Evolutionary conservation across 2,113 vertebrate species (phyloP), one percentile per base, ranked within the genome.

Genomic region (Enhydra lutris): DNA sequence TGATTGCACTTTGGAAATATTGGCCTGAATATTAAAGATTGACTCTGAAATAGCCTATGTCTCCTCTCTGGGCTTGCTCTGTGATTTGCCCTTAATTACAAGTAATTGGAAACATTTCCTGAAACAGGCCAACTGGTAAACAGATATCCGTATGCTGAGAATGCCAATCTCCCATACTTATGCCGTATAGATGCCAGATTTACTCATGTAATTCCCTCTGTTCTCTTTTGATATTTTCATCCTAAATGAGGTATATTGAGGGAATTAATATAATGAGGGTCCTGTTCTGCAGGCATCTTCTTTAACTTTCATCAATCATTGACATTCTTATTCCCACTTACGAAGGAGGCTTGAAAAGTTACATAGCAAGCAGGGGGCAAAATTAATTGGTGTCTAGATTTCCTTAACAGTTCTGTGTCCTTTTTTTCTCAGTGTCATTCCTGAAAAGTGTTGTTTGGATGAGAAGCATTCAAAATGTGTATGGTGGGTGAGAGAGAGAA

Each of bases 331-430:
- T 83, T 93, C 80, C 74, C 45, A 39, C 63, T 78, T 90, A 84
- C 45, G 86, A 85, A 91, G 78, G 71, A 95, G 92, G 78, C 88
- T 91, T 29, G 84, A 50, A 65, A 91, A 93, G 82, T 82, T 86
- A 26, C 78, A 67, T 13, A 91, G 89, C 57, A 82, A 80, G 93
- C 82, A 93, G 96, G 65, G 86, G 89, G 89, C 82, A 73, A 86
- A 93, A 74, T 91, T 97, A 91, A 96, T 83, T 85, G 92, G 50
- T 65, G 11, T 52, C 89, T 91, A 89, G 94, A 94, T 97, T 84
- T 96, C 11, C 83, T 89, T 94, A 92, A 57, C 42, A 73, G 39
- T n/a, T 78, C 36, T 11, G 7, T 67, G n/a, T 94, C 39, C 39
- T 42, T 15, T 78, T 78, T 69, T 36, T 45, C 42, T 95, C 69